Base-by-base conservation (phyloP, 92 coral and sea anemone genomes). In the Metridium senile region DNA sequence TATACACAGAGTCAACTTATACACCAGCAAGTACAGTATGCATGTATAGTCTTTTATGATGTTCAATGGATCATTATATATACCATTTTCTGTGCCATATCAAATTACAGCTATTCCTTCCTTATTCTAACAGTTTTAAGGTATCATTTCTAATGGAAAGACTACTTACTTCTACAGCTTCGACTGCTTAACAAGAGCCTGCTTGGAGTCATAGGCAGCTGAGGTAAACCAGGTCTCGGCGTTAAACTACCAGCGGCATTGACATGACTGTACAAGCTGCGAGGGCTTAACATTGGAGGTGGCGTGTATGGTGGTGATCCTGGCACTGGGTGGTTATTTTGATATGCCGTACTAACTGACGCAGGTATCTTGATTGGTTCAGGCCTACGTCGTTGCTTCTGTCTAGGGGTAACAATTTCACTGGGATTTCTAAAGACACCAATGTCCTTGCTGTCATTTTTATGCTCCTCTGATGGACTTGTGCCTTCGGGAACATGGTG, bases 281-380 rank as follows among this genome's bases (percentile, higher is more conserved):
- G 95, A 9, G 99, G 99, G 30, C 99, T 95, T 8, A 95, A 85
- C 99, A 95, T 95, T 7, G 99, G 99, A 0, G 99, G 99, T 11
- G 99, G 99, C 2, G 99, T 95, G 79, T 92, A 95, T 0, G 99
- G 99, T 4, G 99, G 99, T 29, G 96, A 89, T 27, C 91, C 73
- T 25, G 99, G 95, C 33, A 70, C 87, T 27, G 97, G 97, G 1
- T 87, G 86, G 39, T 82, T 88, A 3, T 66, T 45, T 34, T 75
- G 43, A 72, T 58, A 84, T 0, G 81, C 82, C 45, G 89, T 89
- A 43, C 92, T 84, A 31, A 81, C 94, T 26, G 94, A 93, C 9
- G 89, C 83, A 17, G 99, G 95, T 61, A 95, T 95, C 64, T 88
- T 88, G 39, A 95, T 82, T 17, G 99, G 99, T 21, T 92, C 99